A percentile compares a stretch with the other conserved stretches of the same genome.
Conservation (phyloP, 2,797 vertebrate genomes). For the Enteromius thamalakanensis region DNA sequence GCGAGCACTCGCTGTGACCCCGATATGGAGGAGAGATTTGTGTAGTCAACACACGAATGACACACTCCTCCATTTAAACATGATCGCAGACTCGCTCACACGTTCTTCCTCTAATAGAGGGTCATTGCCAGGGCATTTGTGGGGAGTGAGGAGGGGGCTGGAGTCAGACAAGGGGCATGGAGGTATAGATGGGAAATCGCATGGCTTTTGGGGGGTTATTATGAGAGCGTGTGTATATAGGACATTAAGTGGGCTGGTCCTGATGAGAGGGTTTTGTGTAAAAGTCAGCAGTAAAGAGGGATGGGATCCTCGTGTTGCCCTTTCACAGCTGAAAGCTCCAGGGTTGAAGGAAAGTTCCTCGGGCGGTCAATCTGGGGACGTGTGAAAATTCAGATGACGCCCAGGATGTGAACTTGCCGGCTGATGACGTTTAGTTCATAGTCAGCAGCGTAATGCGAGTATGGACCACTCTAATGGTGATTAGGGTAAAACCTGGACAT, state of each 20-base stretch:
- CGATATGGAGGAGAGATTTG: constrained; percentile 69
- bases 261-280: constrained; percentile 59
- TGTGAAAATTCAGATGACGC: constrained; percentile 60
- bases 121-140: constrained; percentile 79
- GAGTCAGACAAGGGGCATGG: constrained; percentile 81
- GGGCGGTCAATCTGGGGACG: constrained; percentile 72
- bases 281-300: constrained; percentile 70
- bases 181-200: constrained; percentile 79
- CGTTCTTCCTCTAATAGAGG: constrained; percentile 73
- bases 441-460: background rate
- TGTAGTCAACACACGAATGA: constrained; percentile 69
- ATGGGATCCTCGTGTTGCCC: constrained; percentile 73
- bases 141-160: constrained; percentile 69
- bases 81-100: constrained; percentile 62
- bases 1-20: constrained; percentile 73
- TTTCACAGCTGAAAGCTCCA: constrained; percentile 74
- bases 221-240: constrained; percentile 51
- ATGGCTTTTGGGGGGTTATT: constrained; percentile 76
- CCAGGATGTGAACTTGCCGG: background rate
- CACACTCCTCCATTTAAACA: constrained; percentile 72
- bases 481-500: background rate
- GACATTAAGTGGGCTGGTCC: constrained; percentile 51
- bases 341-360: constrained; percentile 75
- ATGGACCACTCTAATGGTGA: background rate
- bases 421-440: background rate